phyloP scores from a whole-genome alignment of 2,113 vertebrate genomes.

The Nyctereutes procyonoides region DNA sequence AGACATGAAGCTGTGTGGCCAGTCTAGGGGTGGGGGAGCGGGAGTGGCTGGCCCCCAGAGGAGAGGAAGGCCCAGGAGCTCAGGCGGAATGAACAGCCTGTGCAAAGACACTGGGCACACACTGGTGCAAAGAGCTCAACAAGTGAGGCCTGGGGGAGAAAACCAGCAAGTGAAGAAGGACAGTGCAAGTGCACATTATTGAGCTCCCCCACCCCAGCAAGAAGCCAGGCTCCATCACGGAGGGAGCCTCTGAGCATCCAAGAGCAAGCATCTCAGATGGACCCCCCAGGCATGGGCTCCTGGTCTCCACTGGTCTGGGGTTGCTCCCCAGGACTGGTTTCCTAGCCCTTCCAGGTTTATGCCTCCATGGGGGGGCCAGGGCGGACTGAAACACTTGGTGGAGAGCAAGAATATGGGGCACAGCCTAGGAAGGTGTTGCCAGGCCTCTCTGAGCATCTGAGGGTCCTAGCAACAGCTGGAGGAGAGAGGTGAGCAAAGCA shows the following conservation, averaged over 20 bases:
- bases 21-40: rapidly evolving
- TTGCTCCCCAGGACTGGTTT: too few species aligned
- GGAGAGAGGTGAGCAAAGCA: background rate
- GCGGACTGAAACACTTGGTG: too few species aligned
- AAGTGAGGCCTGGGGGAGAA: background rate
- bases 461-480: background rate
- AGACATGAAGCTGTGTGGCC: too few species aligned
- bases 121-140: rapidly evolving
- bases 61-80: rapidly evolving
- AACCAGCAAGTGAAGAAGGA: background rate
- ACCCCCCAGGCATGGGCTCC: rapidly evolving
- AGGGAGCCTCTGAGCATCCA: too few species aligned
- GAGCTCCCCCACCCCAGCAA: background rate
- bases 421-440: too few species aligned
- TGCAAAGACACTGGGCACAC: too few species aligned
- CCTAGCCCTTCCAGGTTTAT: too few species aligned
- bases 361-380: rapidly evolving
- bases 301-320: rapidly evolving
- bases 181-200: rapidly evolving
- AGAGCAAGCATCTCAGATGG: rapidly evolving
- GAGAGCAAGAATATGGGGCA: rapidly evolving
- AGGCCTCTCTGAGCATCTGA: rapidly evolving
- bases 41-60: too few species aligned
- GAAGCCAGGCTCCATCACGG: rapidly evolving
- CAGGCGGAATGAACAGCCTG: rapidly evolving